Evolutionary conservation across 2,888 invertebrate genomes (phyloP), one percentile per base, ranked within the genome.

Genomic region (Pyralis farinalis): DNA sequence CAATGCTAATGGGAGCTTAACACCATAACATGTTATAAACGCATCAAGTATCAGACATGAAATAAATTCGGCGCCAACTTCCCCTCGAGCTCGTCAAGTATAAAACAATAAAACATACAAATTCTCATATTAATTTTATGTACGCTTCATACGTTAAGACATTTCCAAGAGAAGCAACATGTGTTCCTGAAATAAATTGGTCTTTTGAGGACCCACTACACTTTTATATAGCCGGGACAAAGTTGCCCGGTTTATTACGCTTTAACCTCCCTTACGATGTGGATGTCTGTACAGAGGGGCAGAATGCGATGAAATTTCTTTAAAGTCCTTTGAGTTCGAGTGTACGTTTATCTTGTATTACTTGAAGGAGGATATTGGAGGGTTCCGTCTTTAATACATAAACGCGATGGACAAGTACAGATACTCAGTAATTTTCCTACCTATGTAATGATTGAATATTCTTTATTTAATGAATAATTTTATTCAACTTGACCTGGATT

Each of bases 181-280:
- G 53, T 52, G 52, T 48, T 40, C 30, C n/a, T 25, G 11, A 37
- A 44, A 40, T 37, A 43, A 46, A 44, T 43, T 44, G 34, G 40
- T 37, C 36, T 30, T 36, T 38, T 33, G 39, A 30, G 6, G 34
- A 12, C n/a, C 22, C 36, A 36, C 33, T 37, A 35, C 41, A 43
- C 41, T 47, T 51, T 51, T 51, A 47, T 47, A 46, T 46, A 33
- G 8, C 7, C n/a, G 25, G 44, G 50, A 58, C 59, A 54, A 53
- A 54, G 56, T 58, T 54, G 43, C 7, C 44, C 40, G 48, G 42
- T 58, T 58, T 56, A 49, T 47, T 57, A 52, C 48, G 42, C 49
- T 55, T 58, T 51, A 60, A 55, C 46, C 52, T 45, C 40, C 34
- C 43, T 37, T 39, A 30, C 44, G 45, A 27, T 35, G 12, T 12